Base-by-base conservation (phyloP, 2,888 invertebrate species). In the Watsonalla cultraria region DNA sequence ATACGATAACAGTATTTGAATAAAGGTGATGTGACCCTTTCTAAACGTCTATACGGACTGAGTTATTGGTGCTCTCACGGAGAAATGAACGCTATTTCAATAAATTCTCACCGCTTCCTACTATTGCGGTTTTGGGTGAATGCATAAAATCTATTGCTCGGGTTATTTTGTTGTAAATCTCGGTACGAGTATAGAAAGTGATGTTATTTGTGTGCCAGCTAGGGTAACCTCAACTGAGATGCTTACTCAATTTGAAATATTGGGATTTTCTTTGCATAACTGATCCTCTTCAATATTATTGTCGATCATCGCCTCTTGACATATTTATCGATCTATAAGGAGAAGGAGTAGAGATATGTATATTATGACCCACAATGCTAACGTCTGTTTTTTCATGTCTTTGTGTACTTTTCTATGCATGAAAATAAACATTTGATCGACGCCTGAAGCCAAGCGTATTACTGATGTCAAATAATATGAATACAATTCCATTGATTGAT, bases 71-170 rank as follows among this genome's bases (percentile, higher is more conserved):
- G 53, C 53, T 57, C 59, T 65, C 59, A 64, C 58, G 56, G 62
- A 61, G 63, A 65, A 73, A 74, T 73, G 66, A 65, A 68, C 64
- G 65, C 61, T 65, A 76, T 77, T 78, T 76, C 72, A 80, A 78
- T 80, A 78, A 73, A 76, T 74, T 74, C 65, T 61, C 69, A 73
- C 74, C 74, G 65, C 75, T 78, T 78, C 78, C 74, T 68, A 63
- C 70, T 73, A 70, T 75, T 80, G 76, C 74, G 77, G 77, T 76
- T 74, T 68, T 57, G 61, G 66, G 64, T 62, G 62, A 62, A 61
- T 67, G 72, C 70, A 78, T 81, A 78, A 75, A 75, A 74, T 64
- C 53, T 67, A 42, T 42, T 42, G 37, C 37, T 37, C 5, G 42
- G 42, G 11, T 42, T 42, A 42, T 42, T 42, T 42, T 11, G 42